Evolutionary conservation across 2,888 invertebrate species (phyloP).

Genomic region (Urechis unicinctus): DNA sequence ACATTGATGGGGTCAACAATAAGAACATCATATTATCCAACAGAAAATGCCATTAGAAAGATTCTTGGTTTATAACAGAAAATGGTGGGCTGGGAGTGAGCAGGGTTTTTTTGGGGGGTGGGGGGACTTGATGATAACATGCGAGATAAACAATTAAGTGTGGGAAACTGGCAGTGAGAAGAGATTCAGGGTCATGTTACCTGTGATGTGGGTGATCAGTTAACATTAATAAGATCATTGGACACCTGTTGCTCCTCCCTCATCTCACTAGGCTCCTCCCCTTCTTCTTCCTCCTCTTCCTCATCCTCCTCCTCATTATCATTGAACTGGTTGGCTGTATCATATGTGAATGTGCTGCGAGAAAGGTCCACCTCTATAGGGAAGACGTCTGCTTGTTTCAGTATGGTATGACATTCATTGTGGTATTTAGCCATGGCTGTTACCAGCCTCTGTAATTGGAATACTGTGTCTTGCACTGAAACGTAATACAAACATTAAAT

Average conservation of each 20-base stretch:
- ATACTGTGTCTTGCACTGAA: constrained; percentile 79
- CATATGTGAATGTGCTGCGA: constrained; percentile 80
- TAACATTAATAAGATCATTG: no score
- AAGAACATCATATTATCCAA: no score
- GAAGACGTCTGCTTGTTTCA: constrained; percentile 70
- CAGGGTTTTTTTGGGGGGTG: no score
- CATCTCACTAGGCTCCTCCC: constrained; percentile 1
- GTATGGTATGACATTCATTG: constrained; percentile 68
- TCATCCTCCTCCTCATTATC: constrained; percentile 35
- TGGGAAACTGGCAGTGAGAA: no score
- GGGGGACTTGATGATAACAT: no score
- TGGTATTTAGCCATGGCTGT: constrained; percentile 73
- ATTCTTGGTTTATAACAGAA: no score
- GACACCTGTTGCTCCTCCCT: neutral
- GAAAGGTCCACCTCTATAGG: constrained; percentile 88
- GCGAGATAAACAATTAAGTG: no score
- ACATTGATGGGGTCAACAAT: no score
- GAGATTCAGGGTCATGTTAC: no score
- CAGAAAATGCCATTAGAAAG: no score
- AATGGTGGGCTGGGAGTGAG: no score
- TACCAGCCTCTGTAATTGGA: constrained; percentile 68
- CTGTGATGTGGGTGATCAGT: no score
- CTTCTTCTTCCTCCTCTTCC: constrained; percentile 10
- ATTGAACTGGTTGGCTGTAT: constrained; percentile 44
- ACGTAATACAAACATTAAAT: constrained; percentile 7